Conservation (phyloP, 1,140 invertebrate genomes). For the Geopemphigus sp. region DNA sequence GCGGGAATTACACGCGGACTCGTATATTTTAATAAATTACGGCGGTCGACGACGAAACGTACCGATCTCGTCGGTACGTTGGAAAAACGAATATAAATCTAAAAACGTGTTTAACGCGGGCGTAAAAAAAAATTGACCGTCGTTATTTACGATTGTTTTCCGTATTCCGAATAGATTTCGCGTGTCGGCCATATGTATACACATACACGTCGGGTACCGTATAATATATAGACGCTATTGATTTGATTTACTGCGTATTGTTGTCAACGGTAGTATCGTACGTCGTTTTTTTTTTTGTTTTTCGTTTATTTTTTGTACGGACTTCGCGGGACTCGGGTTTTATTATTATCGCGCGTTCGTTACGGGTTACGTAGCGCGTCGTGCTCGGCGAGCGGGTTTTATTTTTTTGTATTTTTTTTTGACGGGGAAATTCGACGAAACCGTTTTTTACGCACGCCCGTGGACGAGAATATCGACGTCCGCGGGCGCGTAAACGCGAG, state of each 20-base stretch:
- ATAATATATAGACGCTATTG: too few relatives aligned
- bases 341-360: background rate
- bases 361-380: background rate
- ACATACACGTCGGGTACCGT: background rate
- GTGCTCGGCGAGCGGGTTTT: background rate
- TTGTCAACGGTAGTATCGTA: slow-evolving; percentile 3
- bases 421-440: background rate
- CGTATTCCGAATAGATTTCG: too few relatives aligned
- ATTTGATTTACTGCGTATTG: slow-evolving; percentile 37
- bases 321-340: background rate
- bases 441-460: background rate
- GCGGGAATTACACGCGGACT: too few relatives aligned
- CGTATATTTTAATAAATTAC: too few relatives aligned
- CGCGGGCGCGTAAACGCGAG: background rate
- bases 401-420: too few relatives aligned
- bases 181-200: too few relatives aligned
- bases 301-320: too few relatives aligned
- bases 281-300: background rate
- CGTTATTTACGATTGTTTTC: slow-evolving; percentile 2
- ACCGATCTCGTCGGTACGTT: too few relatives aligned
- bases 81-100: too few relatives aligned
- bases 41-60: too few relatives aligned
- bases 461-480: background rate
- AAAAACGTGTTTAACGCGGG: too few relatives aligned
- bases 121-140: too few relatives aligned